Evolutionary conservation across 2,888 invertebrate species (phyloP).

Genomic region (Agrilus biguttatus): DNA sequence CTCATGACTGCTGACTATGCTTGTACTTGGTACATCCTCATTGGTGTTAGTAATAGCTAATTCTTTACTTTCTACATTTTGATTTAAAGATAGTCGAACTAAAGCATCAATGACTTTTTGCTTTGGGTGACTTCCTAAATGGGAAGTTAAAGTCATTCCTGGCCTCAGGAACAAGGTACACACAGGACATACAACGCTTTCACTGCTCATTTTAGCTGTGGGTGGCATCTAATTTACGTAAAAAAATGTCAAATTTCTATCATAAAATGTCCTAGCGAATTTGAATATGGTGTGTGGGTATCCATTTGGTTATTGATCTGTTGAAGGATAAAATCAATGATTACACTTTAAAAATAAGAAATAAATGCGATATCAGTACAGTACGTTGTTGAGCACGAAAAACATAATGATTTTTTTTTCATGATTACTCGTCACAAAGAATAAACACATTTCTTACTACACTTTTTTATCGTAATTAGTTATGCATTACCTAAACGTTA

Average conservation of each 20-base stretch:
- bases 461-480: too few relatives aligned
- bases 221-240: too few relatives aligned
- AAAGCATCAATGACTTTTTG: slow-evolving; percentile 77
- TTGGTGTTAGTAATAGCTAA: slow-evolving; percentile 6
- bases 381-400: not conserved
- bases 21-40: slow-evolving; percentile 4
- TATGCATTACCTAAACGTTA: too few relatives aligned
- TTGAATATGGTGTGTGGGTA: slow-evolving; percentile 1
- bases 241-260: not conserved
- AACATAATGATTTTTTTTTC: not conserved
- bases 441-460: too few relatives aligned
- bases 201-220: slow-evolving; percentile 19
- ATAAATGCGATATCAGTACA: not conserved
- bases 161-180: slow-evolving; percentile 72
- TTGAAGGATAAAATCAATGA: slow-evolving; percentile 13
- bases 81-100: slow-evolving; percentile 19
- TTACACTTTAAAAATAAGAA: slow-evolving; percentile 5
- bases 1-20: not conserved
- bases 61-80: slow-evolving; percentile 12
- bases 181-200: slow-evolving; percentile 53
- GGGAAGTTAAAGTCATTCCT: slow-evolving; percentile 67
- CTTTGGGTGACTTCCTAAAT: slow-evolving; percentile 75
- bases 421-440: too few relatives aligned
- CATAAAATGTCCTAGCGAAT: not conserved
- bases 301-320: slow-evolving; percentile 13